Base-by-base conservation (phyloP, 2,888 invertebrate species). In the Dioctria rufipes region DNA sequence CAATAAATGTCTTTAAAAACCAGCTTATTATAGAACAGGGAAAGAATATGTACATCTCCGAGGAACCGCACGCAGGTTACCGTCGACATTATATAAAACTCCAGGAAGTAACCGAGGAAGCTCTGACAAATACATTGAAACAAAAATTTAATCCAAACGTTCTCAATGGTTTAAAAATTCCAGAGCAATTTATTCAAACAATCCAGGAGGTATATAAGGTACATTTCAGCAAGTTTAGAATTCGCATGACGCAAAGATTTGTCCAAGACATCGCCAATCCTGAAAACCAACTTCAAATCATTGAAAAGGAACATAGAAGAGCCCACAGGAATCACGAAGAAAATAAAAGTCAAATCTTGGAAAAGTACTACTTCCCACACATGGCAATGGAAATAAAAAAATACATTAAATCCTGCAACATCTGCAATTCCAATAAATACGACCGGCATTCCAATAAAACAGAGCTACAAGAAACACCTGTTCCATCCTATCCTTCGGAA, bases 281-380 rank as follows among this genome's bases (percentile, higher is more conserved):
- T 4, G 63, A 42, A 1, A 43, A 42, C 3, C 60, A 61, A 77
- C 61, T 61, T 49, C 5, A 13, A 46, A 77, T 77, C 11, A 77
- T 77, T 25, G 61, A 77, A 13, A 6, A 77, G 40, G 46, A 77
- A 63, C 77, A 77, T 25, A 77, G 61, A 61, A 77, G 77, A 49
- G 46, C 77, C 5, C 58, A 58, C 46, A 5, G 63, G 4, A 77
- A 61, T 58, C 2, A 5, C 4, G 4, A 61, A 13, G 3, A 77
- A 77, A 77, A 60, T 13, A 77, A 37, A 37, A 11, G 11, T n/a
- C 77, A 77, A 77, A 77, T 61, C n/a, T 40, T 77, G 2, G 77
- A 77, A 25, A 42, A 61, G 25, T 60, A 77, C 46, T 77, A 63
- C 40, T 77, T 77, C n/a, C 77, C 61, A 5, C 77, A 60, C 5